These are phyloP conservation scores for Odontamblyopus lacepedii DNA, from an alignment of 2,797 vertebrate genomes.

Conservation along the genomic window DNA sequence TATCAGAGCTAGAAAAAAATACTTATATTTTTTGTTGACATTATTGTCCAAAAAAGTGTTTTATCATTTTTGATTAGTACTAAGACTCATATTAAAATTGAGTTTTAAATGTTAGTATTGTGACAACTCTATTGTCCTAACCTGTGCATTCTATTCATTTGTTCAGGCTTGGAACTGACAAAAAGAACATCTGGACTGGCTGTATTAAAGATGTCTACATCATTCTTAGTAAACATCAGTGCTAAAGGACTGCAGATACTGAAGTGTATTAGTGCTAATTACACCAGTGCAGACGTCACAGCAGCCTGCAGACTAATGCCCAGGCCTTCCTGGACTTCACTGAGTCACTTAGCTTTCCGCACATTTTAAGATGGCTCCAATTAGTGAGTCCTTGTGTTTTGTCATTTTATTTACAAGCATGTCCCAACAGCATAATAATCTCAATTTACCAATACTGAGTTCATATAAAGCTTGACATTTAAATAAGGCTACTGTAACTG, in stretches of 20 bases:
- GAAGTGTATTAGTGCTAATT: slow-evolving; percentile 49
- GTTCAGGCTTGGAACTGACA: background rate
- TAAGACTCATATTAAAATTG: too few relatives aligned
- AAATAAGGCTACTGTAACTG: slow-evolving; percentile 12
- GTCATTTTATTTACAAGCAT: slow-evolving; percentile 38
- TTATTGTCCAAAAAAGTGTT: too few relatives aligned
- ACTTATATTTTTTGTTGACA: too few relatives aligned
- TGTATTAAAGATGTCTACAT: background rate
- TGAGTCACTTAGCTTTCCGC: slow-evolving; percentile 52
- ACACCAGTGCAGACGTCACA: slow-evolving; percentile 28
- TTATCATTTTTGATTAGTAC: too few relatives aligned
- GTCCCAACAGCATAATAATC: slow-evolving; percentile 32
- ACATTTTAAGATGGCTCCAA: slow-evolving; percentile 37
- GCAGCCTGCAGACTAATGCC: slow-evolving; percentile 9
- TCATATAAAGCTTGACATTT: slow-evolving; percentile 17
- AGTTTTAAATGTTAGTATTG: too few relatives aligned
- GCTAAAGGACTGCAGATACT: slow-evolving; percentile 26
- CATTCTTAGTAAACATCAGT: background rate
- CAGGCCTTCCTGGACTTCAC: slow-evolving; percentile 35
- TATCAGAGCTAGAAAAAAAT: too few relatives aligned
- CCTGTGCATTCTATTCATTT: background rate
- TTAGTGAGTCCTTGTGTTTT: slow-evolving; percentile 40
- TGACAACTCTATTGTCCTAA: background rate
- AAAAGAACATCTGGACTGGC: background rate
- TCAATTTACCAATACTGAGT: slow-evolving; percentile 17